Base-by-base conservation (phyloP, 2,797 vertebrate species). In the Mionectes olivaceus region DNA sequence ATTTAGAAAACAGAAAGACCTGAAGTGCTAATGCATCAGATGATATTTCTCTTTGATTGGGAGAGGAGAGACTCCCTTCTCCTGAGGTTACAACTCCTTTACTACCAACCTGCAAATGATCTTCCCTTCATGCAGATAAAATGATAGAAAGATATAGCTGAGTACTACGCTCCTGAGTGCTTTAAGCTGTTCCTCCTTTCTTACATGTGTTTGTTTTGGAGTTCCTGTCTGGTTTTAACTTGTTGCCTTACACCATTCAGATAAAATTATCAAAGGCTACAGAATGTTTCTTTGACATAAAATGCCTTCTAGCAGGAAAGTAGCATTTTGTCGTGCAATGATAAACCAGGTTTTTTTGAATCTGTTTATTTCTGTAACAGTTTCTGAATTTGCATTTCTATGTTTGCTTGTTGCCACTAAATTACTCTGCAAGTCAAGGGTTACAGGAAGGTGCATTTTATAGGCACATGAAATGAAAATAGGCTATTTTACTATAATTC, bases 41-140 rank as follows among this genome's bases (percentile, higher is more conserved):
- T 35, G 11, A 19, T 65, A 56, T 55, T 94, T 83, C 35, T 79
- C 67, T 74, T 77, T 27, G 35, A 44, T 0, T 71, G 22, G 7
- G 12, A n/a, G 16, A 92, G 33, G 49, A 91, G 47, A 69, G 28
- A 37, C 12, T 86, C 25, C 28, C 27, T 76, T 94, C 55, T 94
- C 83, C 63, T 76, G 83, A 90, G 92, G 52, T 79, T 89, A 35
- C 33, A 33, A 19, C 64, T 93, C 80, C 63, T 90, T 92, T 86
- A 43, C 59, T 90, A 44, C 30, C 83, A 86, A 32, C 27, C 43
- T 87, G 53, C n/a, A 67, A 61, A 37, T 13, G 43, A n/a, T 84
- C 67, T 83, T 81, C 68, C 47, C 67, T 84, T 90, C 83, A 19
- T 52, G 33, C 33, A 93, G 63, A 73, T 44, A 85, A 67, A 90